A percentile compares a stretch with the other conserved stretches of the same genome.
Evolutionary conservation across 2,888 invertebrate species (phyloP).

Genomic region (Achlya flavicornis): DNA sequence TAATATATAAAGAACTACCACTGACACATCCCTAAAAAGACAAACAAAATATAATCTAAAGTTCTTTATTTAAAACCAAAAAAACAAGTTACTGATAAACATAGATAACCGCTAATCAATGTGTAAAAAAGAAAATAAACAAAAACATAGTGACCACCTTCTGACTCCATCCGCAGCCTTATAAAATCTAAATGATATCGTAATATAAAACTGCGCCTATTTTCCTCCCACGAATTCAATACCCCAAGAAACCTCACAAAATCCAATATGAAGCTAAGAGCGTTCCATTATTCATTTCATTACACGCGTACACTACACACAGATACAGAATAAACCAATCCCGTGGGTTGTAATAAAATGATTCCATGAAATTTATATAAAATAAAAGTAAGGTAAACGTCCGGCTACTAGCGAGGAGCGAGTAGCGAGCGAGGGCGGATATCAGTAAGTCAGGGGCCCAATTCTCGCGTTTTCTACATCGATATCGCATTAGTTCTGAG

Average conservation of each 20-base stretch:
- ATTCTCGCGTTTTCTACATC: no score
- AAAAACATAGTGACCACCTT: not conserved
- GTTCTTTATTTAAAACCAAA: not conserved
- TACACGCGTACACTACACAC: conserved; percentile 40
- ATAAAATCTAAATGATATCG: conserved; percentile 11
- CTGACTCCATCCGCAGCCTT: not conserved
- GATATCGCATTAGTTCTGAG: no score
- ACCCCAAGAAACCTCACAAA: conserved; percentile 43
- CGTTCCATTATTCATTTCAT: conserved; percentile 68
- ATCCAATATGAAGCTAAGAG: conserved; percentile 57
- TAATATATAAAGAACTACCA: no score
- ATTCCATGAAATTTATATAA: conserved; percentile 46
- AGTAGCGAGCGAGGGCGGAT: not conserved
- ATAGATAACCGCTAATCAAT: not conserved
- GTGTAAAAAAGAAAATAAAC: not conserved
- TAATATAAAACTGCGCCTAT: conserved; percentile 24
- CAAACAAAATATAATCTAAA: no score
- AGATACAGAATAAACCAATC: conserved; percentile 18
- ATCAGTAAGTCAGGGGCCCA: not conserved
- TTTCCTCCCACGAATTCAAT: conserved; percentile 37
- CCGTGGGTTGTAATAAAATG: conserved; percentile 43
- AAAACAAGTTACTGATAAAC: no score
- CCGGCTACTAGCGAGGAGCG: not conserved
- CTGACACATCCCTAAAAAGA: no score
- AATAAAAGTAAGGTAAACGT: conserved; percentile 34